Base-by-base conservation (phyloP, 1,140 invertebrate genomes). In the Branchinecta lynchi region DNA sequence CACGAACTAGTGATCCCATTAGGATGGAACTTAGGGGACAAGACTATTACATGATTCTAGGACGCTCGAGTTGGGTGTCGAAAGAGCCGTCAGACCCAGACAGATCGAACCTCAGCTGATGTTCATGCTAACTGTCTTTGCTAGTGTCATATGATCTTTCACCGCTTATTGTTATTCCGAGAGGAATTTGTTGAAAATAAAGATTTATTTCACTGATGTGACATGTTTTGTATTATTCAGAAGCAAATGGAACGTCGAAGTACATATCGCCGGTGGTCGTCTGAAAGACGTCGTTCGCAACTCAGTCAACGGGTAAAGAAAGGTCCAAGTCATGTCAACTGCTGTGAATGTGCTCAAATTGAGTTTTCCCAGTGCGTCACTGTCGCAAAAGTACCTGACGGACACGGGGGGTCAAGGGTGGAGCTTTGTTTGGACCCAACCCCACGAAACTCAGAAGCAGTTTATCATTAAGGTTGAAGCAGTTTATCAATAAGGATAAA, bases 341-440 rank as follows among this genome's bases (percentile, higher is more conserved):
- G 51, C 51, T 60, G 51, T 60, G 51, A 60, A 60, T 60, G 51
- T 60, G 51, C 51, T 60, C 51, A 60, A 60, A 60, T 60, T 20
- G 12, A 60, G 17, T 60, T 60, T 15, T 60, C 51, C 12, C 51
- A 60, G 51, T 60, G 51, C 17, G 51, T 60, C 51, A 60, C 51
- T 60, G 17, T 60, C 12, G 51, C 51, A 15, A 60, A 60, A 60
- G 51, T 60, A 20, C 51, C 51, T 60, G 51, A 60, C 17, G 51
- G 51, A 60, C 12, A 15, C 17, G 51, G 51, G 1, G 51, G 51
- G 17, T 60, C 51, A 6, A 12, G 51, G 12, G 17, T 60, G 2
- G 51, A 60, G 51, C 12, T 60, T 60, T 60, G 51, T 60, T 20
- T 60, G 12, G 51, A 60, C 51, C 12, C 51, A 60, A 12, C 51